Conservation (phyloP, 2,888 invertebrate genomes). For the Pelosia muscerda region DNA sequence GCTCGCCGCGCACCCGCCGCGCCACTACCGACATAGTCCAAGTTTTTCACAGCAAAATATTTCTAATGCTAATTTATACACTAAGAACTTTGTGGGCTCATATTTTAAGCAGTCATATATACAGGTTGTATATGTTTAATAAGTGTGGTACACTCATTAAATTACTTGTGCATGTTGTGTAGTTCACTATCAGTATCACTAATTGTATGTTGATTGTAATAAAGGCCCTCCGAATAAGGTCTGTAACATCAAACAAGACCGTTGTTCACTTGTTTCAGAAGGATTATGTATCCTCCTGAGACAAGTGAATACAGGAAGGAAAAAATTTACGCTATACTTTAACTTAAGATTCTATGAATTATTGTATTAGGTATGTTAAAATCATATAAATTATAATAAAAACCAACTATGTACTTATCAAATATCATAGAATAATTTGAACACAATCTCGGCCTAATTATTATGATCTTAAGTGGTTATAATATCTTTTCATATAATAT, state of each 20-base stretch:
- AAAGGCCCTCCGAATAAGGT: no score
- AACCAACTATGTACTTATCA: no score
- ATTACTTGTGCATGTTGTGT: no score
- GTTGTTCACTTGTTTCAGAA: no score
- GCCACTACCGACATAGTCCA: constrained; percentile 9
- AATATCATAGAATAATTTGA: neutral
- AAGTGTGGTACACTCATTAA: neutral
- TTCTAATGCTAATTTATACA: constrained; percentile 35
- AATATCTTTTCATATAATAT: neutral
- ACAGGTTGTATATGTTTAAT: no score
- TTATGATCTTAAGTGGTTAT: neutral
- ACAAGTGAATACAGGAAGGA: neutral
- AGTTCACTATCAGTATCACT: no score
- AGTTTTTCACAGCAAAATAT: constrained; percentile 22
- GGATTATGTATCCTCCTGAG: no score
- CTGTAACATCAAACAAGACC: no score
- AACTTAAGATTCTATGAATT: neutral
- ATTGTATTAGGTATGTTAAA: no score
- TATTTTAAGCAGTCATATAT: constrained; percentile 10
- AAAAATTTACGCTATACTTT: neutral
- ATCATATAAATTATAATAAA: no score
- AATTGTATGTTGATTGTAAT: no score
- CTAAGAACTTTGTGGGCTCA: constrained; percentile 17
- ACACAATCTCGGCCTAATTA: no score
- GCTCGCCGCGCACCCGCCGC: neutral